These are phyloP conservation scores for Ctenoplectra terminalis DNA, from an alignment of 1,140 invertebrate genomes.

Conservation along the genomic window DNA sequence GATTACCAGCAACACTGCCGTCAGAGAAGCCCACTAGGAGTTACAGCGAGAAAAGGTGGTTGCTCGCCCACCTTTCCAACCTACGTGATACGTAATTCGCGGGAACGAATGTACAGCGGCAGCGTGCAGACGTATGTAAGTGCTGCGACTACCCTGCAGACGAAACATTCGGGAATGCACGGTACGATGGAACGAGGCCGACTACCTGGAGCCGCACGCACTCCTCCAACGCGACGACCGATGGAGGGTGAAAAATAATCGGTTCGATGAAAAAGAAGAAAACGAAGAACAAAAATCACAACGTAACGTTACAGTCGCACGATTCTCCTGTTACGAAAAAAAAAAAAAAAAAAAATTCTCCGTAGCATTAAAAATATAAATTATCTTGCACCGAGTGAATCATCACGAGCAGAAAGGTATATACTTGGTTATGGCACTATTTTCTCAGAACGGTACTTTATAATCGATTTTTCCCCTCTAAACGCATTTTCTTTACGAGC, in stretches of 20 bases:
- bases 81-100: slow-evolving; percentile 23
- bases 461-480: background rate
- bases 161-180: slow-evolving; percentile 60
- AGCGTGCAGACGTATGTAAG: background rate
- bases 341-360: background rate
- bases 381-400: background rate
- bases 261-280: background rate
- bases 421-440: too few relatives aligned
- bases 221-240: background rate
- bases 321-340: background rate
- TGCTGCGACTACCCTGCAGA: slow-evolving; percentile 1
- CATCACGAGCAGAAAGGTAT: too few relatives aligned
- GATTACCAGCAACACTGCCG: slow-evolving; percentile 56
- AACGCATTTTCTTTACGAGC: background rate
- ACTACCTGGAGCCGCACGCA: slow-evolving; percentile 70
- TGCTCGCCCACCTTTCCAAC: background rate
- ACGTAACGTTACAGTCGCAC: background rate
- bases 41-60: background rate
- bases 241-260: slow-evolving; percentile 14
- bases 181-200: slow-evolving; percentile 49
- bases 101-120: background rate
- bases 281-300: background rate
- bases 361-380: background rate
- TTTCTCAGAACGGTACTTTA: background rate
- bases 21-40: background rate